These are phyloP conservation scores for Phlogophora meticulosa DNA, from an alignment of 2,888 invertebrate species.

Conservation along the genomic window DNA sequence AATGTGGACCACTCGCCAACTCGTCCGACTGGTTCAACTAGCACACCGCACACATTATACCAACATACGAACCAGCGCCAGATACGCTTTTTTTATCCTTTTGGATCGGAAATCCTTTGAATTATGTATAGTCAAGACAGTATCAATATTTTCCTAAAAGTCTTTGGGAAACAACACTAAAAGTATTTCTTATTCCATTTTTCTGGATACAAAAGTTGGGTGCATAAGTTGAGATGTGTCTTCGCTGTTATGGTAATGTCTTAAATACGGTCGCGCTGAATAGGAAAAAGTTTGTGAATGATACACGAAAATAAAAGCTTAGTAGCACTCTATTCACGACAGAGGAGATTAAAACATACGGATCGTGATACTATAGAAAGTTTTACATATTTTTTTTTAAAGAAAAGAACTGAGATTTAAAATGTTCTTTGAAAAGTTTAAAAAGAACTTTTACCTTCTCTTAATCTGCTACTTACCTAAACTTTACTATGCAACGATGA, in stretches of 20 bases:
- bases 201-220: constrained; percentile 43
- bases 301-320: constrained; percentile 38
- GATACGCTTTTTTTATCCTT: constrained; percentile 50
- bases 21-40: constrained; percentile 8
- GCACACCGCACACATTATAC: constrained; percentile 36
- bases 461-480: neutral
- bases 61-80: constrained; percentile 28
- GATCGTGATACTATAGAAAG: constrained; percentile 22
- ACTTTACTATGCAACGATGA: neutral
- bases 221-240: constrained; percentile 45
- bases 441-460: neutral
- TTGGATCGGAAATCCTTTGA: constrained; percentile 52
- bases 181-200: constrained; percentile 51
- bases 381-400: neutral
- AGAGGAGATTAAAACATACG: constrained; percentile 18
- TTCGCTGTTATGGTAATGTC: constrained; percentile 28
- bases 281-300: constrained; percentile 36
- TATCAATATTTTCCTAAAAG: constrained; percentile 60
- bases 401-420: constrained; percentile 1
- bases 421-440: neutral
- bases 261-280: constrained; percentile 35
- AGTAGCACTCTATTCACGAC: constrained; percentile 7
- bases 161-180: constrained; percentile 51
- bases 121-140: constrained; percentile 57
- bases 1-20: constrained; percentile 59